Evolutionary conservation across 2,113 vertebrate species (phyloP).

Genomic region (Tragelaphus scriptus): DNA sequence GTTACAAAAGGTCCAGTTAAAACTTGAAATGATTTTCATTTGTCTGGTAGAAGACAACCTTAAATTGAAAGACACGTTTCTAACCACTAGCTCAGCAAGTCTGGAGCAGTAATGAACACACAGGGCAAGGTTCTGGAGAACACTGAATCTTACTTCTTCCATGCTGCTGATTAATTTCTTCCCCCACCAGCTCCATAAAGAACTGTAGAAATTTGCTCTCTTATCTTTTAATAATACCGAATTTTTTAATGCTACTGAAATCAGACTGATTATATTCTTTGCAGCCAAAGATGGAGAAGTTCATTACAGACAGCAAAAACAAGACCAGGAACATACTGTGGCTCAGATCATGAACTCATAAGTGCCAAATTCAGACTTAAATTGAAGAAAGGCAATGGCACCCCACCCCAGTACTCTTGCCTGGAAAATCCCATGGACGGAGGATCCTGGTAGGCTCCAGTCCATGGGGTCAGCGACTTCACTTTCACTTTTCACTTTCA

Average conservation of each 20-base stretch:
- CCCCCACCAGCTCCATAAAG: too few relatives aligned
- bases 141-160: neutral
- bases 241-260: neutral
- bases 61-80: neutral
- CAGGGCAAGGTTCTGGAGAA: neutral
- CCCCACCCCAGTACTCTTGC: too few relatives aligned
- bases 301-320: neutral
- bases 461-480: too few relatives aligned
- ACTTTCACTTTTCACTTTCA: too few relatives aligned
- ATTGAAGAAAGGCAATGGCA: neutral
- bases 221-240: neutral
- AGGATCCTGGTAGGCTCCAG: too few relatives aligned
- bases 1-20: neutral
- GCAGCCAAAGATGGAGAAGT: neutral
- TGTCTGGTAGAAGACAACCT: neutral
- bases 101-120: neutral
- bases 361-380: neutral
- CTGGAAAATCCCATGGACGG: too few relatives aligned
- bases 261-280: neutral
- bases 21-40: neutral
- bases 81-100: neutral
- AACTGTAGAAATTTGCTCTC: neutral
- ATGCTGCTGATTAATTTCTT: neutral
- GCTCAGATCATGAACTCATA: neutral
- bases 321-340: neutral